Base-by-base conservation (phyloP, 2,113 vertebrate genomes). In the Chamaea fasciata region DNA sequence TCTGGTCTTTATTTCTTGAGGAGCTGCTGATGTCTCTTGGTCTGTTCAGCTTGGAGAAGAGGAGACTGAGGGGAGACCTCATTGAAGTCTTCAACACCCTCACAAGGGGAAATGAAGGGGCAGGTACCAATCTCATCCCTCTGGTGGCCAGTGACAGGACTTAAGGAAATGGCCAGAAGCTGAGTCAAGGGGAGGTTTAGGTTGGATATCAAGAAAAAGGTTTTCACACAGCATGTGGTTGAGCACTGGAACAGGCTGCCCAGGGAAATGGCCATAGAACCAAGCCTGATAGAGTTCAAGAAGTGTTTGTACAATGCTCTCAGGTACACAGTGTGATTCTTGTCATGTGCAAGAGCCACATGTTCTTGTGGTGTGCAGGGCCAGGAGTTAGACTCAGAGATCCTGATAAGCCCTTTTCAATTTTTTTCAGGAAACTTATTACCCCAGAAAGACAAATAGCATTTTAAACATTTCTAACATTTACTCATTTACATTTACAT, bases 331-430 rank as follows among this genome's bases (percentile, higher is more conserved):
- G 2, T 53, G 33, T 68, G 39, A 31, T 22, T 60, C 69, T 46
- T 67, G n/a, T 27, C 35, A 14, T 24, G 30, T 31, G 16, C 71
- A 50, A 75, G 16, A 20, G 35, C 15, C 55, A 49, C 10, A 11
- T 30, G 15, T 31, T 57, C 13, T 49, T 42, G 15, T 57, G 1
- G 0, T 46, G 6, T 12, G 39, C 53, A 82, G 46, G 17, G n/a
- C 12, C 17, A 68, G 26, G 9, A 62, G 13, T 2, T 31, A 30
- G 13, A 27, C 30, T 62, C 18, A 20, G 16, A 0, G 0, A 5
- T 55, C 21, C 24, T 68, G 11, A 46, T 41, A 16, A 6, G 5
- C 18, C 9, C 9, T 6, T 60, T 47, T 46, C 17, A 68, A 30
- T 4, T 26, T 44, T 87, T 85, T 86, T 18, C 50, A 86, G 53